phyloP scores from a whole-genome alignment of 1,140 invertebrate species.

The Zaprionus taronus region DNA sequence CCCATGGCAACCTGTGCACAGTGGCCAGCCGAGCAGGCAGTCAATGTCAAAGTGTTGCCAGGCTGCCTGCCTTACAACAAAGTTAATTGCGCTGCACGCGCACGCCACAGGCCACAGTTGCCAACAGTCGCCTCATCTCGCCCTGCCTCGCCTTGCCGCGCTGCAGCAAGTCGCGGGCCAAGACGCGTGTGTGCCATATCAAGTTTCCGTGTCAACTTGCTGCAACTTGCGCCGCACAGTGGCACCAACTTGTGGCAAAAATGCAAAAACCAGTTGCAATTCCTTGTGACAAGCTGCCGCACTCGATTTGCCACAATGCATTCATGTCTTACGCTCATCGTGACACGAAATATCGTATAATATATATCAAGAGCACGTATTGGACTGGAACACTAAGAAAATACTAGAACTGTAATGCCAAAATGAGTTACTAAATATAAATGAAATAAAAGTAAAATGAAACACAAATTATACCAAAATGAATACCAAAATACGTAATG shows the following conservation, averaged over 20 bases:
- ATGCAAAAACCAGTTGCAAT: neutral
- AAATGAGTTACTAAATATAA: too few species aligned
- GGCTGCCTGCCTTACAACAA: conserved; percentile 77
- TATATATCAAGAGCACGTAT: too few species aligned
- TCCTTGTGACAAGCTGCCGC: neutral
- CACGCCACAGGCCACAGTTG: conserved; percentile 63
- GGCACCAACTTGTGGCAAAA: conserved; percentile 11
- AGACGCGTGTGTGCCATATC: conserved; percentile 76
- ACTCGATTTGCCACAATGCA: neutral
- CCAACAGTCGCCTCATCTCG: neutral
- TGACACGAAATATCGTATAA: neutral
- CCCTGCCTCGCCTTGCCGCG: neutral
- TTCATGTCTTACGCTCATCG: neutral
- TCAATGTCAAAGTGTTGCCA: conserved; percentile 79
- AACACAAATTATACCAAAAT: neutral
- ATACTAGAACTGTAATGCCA: too few species aligned
- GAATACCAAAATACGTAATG: neutral
- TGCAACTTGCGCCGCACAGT: conserved; percentile 39
- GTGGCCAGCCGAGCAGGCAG: conserved; percentile 39
- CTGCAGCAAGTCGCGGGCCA: conserved; percentile 37
- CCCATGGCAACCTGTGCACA: neutral
- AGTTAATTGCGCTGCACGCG: conserved; percentile 82
- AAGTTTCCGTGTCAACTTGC: conserved; percentile 76
- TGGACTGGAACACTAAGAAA: too few species aligned
- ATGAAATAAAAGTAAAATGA: too few species aligned